Conservation (phyloP, 2,888 invertebrate genomes). For the Apodemia zela region DNA sequence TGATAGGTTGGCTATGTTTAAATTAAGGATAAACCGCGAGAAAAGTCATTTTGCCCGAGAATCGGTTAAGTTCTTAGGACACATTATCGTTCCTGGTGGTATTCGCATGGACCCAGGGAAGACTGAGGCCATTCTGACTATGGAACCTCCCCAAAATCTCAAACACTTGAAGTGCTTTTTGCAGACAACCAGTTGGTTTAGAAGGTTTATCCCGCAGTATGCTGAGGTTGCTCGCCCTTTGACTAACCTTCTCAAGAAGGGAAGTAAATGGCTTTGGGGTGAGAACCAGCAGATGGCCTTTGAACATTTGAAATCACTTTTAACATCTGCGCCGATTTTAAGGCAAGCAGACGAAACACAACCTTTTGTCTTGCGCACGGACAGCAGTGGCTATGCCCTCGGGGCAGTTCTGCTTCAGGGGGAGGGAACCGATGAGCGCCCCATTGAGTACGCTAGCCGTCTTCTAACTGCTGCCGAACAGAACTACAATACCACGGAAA, state of each 20-base stretch:
- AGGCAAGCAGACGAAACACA: constrained; percentile 23
- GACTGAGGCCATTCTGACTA: constrained; percentile 9
- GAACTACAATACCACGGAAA: constrained; percentile 8
- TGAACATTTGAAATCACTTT: not conserved
- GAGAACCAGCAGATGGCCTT: not conserved
- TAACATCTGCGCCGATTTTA: constrained; percentile 28
- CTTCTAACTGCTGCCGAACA: not conserved
- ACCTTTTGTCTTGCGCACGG: constrained; percentile 22
- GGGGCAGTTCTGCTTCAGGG: constrained; percentile 31
- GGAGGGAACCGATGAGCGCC: constrained; percentile 26
- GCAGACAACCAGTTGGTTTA: constrained; percentile 38
- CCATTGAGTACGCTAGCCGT: constrained; percentile 13
- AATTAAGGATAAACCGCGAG: constrained; percentile 35
- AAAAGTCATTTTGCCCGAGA: constrained; percentile 36
- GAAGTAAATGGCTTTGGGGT: constrained; percentile 23
- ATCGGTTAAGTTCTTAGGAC: constrained; percentile 40
- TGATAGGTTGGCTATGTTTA: constrained; percentile 32
- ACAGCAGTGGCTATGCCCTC: constrained; percentile 30
- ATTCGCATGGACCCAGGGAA: constrained; percentile 37
- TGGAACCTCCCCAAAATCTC: constrained; percentile 32
- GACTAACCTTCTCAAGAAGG: constrained; percentile 34
- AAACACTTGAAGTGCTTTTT: constrained; percentile 34
- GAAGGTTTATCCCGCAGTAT: constrained; percentile 35
- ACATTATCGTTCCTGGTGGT: constrained; percentile 39
- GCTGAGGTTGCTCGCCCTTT: constrained; percentile 33